Base-by-base conservation (phyloP, 2,888 invertebrate species). In the Erannis defoliaria region DNA sequence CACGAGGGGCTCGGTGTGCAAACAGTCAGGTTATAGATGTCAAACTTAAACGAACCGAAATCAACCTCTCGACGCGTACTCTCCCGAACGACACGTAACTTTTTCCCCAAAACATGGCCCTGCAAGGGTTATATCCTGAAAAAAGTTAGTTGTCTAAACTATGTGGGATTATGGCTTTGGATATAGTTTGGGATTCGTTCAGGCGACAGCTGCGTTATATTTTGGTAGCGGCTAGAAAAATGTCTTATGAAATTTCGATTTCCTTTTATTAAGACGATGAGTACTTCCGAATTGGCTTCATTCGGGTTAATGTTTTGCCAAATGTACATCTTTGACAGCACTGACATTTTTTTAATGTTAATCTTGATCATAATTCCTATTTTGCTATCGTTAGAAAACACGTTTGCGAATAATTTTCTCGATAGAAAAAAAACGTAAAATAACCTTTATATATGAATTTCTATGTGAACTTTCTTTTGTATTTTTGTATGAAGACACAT, bases 11-110 rank as follows among this genome's bases (percentile, higher is more conserved):
- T 77, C 75, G 74, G 78, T 86, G 76, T 77, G 84, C 90, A 91
- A 89, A 90, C 87, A 89, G 79, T 78, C 84, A 81, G 82, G 86
- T 89, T 89, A 90, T 89, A 85, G 86, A 89, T 87, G 88, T 89
- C 89, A 87, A 89, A 89, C 90, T 90, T 91, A 89, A 92, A 92
- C 92, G 92, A 92, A 92, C 91, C 90, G 91, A 88, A 88, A 84
- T 86, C 86, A 82, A 85, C 81, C 81, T 79, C 77, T 80, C 77
- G 78, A 70, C 80, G 75, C 71, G 60, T 64, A 59, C 56, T 58
- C 62, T 55, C 26, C 59, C 40, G 18, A 51, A 40, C 51, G 51
- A 51, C 51, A 40, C 29, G 40, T 51, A 26, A 51, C 51, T 51
- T 51, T 51, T 51, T 26, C 10, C 40, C 19, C 29, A n/a, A 40